Conservation (phyloP, 2,797 vertebrate species). For the Discoglossus pictus region DNA sequence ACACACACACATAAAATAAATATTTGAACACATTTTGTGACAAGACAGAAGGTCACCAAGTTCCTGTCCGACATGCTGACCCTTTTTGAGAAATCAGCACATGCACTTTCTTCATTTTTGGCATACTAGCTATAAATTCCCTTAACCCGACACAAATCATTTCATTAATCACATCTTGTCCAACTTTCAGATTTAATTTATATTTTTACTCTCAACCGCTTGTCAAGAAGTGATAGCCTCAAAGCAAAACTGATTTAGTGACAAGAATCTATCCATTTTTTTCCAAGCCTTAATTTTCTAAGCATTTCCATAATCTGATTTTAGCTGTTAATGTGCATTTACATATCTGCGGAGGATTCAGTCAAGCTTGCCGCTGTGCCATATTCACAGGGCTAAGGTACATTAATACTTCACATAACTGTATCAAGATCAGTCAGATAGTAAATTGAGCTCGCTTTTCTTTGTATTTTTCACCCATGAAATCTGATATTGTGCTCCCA, state of each 20-base stretch:
- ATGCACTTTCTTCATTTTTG: conserved; percentile 7
- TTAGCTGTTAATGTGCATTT: conserved; percentile 35
- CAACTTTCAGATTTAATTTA: conserved; percentile 57
- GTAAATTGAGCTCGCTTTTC: conserved; percentile 50
- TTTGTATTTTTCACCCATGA: conserved; percentile 42
- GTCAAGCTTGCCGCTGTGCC: conserved; percentile 44
- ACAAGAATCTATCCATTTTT: conserved; percentile 51
- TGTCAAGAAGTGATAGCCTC: conserved; percentile 53
- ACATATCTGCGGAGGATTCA: conserved; percentile 49
- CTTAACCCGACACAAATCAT: conserved; percentile 52
- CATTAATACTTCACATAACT: conserved; percentile 32
- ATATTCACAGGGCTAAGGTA: conserved; percentile 46
- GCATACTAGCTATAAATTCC: conserved; percentile 22
- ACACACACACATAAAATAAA: no score
- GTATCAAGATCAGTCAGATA: conserved; percentile 44
- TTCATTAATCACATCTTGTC: conserved; percentile 57
- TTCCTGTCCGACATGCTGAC: no score
- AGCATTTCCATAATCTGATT: conserved; percentile 59
- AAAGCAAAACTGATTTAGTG: conserved; percentile 56
- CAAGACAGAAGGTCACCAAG: no score
- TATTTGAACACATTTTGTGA: no score
- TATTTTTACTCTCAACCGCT: conserved; percentile 54
- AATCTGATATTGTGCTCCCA: conserved; percentile 32
- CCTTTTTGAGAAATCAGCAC: neutral
- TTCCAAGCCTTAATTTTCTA: conserved; percentile 52